Base-by-base conservation (phyloP, 2,113 vertebrate genomes). In the Pardalotus punctatus region DNA sequence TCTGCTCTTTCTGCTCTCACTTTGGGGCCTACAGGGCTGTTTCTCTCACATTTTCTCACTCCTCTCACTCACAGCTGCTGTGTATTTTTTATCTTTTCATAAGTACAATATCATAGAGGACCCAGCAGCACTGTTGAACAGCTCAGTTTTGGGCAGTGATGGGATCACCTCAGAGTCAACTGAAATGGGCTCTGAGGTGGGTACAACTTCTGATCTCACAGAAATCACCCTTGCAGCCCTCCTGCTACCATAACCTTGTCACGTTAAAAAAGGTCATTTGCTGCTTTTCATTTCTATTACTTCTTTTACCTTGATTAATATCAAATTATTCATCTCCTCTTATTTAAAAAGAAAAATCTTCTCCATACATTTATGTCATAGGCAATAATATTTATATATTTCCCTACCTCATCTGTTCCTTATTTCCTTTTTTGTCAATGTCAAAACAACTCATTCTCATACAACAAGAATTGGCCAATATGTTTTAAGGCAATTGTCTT, bases 221-320 rank as follows among this genome's bases (percentile, higher is more conserved):
- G 36, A 35, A 80, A 14, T 0, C 17, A 51, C 9, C 3, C 27
- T 64, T 33, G 4, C 53, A 66, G n/a, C 10, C 12, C 13, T 48
- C 2, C 18, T 10, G 2, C 28, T 58, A 43, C 28, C 16, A 43
- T 77, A 53, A 43, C 6, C 9, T 65, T 22, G 11, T 42, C 9
- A n/a, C 0, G 0, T 35, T 33, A 40, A 25, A 23, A 8, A 43
- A 88, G 38, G 8, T 74, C 20, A 6, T 61, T 71, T 61, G 6
- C 4, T 58, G 33, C 3, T 73, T 19, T 35, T 79, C 2, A 58
- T 81, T 90, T 81, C 35, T n/a, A 13, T 57, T 65, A 24, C 17
- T 70, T 65, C 6, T 70, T 92, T 50, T 54, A 69, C 12, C 5
- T 38, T 51, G 8, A 42, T 67, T 64, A 45, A 43, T 56, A 58